Evolutionary conservation across 2,888 invertebrate genomes (phyloP).

Genomic region (Oxycera nigricornis): DNA sequence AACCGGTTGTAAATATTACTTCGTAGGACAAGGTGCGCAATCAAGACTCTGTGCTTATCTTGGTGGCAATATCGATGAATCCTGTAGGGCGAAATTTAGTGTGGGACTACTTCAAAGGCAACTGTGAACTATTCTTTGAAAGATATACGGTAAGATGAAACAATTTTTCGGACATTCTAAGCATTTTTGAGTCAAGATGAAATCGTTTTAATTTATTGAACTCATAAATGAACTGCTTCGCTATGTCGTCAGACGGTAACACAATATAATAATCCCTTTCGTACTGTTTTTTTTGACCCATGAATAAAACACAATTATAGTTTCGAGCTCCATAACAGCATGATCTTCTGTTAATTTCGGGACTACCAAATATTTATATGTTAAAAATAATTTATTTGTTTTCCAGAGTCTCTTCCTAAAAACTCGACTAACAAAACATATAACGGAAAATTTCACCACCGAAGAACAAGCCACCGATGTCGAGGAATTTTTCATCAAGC

Average conservation of each 20-base stretch:
- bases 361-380: background rate
- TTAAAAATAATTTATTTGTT: conserved; percentile 53
- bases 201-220: too few relatives aligned
- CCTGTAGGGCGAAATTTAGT: conserved; percentile 82
- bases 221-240: too few relatives aligned
- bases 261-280: too few relatives aligned
- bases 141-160: conserved; percentile 71
- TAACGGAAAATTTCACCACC: conserved; percentile 88
- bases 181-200: too few relatives aligned
- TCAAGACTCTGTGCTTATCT: conserved; percentile 89
- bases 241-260: too few relatives aligned
- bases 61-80: conserved; percentile 83
- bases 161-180: too few relatives aligned
- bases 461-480: conserved; percentile 82
- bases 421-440: conserved; percentile 81
- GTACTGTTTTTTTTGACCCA: too few relatives aligned
- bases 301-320: too few relatives aligned
- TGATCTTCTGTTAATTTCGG: background rate
- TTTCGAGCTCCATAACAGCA: too few relatives aligned
- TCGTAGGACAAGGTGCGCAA: conserved; percentile 79
- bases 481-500: conserved; percentile 78
- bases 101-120: conserved; percentile 90
- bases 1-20: background rate
- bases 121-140: conserved; percentile 77
- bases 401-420: conserved; percentile 82